Percentiles rank a stretch among this genome's conserved stretches.
phyloP scores from a whole-genome alignment of 2,113 vertebrate genomes.

The Stegostoma tigrinum region DNA sequence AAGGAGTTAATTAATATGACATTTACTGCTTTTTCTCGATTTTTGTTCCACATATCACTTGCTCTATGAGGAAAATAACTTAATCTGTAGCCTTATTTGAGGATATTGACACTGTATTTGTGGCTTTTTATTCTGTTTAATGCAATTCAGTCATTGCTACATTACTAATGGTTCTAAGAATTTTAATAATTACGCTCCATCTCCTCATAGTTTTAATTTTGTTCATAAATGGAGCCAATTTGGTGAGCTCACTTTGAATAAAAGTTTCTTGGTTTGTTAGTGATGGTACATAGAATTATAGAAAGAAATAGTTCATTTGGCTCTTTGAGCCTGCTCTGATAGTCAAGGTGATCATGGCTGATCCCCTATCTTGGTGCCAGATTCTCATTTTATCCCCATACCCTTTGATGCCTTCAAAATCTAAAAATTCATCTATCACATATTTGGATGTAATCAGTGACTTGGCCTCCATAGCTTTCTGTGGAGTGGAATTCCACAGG shows the following conservation, averaged over 20 bases:
- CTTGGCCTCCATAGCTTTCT: too few relatives aligned
- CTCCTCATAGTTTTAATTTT: background rate
- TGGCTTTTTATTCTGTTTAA: background rate
- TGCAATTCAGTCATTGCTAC: background rate
- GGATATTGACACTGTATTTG: background rate
- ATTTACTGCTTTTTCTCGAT: background rate
- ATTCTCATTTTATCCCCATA: too few relatives aligned
- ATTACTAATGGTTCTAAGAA: background rate
- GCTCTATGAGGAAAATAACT: background rate
- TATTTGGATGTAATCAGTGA: too few relatives aligned
- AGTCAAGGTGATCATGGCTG: too few relatives aligned
- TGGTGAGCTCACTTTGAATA: background rate
- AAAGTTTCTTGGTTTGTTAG: background rate
- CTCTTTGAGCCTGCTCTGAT: too few relatives aligned
- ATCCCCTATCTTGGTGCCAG: too few relatives aligned
- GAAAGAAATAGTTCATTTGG: too few relatives aligned
- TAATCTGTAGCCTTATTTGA: background rate
- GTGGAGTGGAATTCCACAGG: too few relatives aligned
- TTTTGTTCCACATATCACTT: background rate
- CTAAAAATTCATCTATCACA: too few relatives aligned
- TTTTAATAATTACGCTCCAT: background rate
- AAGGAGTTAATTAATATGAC: background rate
- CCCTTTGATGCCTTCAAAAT: too few relatives aligned
- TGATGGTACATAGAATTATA: background rate
- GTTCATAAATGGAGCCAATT: background rate